A percentile compares a stretch with the other conserved stretches of the same genome.
phyloP scores from a whole-genome alignment of 2,888 invertebrate species.

The Diadegma fenestrale region DNA sequence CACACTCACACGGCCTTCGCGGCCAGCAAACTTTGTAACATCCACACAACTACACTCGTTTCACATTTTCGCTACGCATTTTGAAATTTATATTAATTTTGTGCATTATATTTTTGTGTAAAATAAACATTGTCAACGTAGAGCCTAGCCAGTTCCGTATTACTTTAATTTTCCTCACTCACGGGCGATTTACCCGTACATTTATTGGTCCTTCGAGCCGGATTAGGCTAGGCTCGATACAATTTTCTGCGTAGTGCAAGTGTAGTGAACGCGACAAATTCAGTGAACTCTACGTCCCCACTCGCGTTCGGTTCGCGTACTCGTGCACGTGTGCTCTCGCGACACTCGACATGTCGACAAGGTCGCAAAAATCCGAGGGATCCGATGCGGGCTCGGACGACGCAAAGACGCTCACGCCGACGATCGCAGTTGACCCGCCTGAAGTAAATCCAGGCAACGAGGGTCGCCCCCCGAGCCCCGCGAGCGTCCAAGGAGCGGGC shows the following conservation, averaged over 20 bases:
- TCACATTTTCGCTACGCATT: too few species aligned
- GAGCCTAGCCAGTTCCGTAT: too few species aligned
- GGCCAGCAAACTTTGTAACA: too few species aligned
- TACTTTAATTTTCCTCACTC: too few species aligned
- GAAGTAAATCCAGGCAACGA: not conserved
- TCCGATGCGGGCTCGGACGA: not conserved
- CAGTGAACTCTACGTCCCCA: not conserved
- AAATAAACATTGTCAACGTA: too few species aligned
- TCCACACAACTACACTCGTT: too few species aligned
- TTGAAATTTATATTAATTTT: too few species aligned
- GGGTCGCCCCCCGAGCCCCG: not conserved
- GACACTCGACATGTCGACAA: constrained; percentile 6
- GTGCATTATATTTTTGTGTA: too few species aligned
- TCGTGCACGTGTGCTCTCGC: constrained; percentile 8
- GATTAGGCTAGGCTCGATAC: not conserved
- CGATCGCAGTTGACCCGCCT: not conserved
- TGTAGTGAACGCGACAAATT: not conserved
- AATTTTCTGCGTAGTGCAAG: not conserved
- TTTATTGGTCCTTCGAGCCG: constrained; percentile 24
- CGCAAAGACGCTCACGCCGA: not conserved
- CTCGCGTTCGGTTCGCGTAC: not conserved
- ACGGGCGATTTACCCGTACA: too few species aligned
- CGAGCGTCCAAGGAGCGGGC: not conserved
- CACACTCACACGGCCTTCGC: too few species aligned
- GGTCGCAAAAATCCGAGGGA: not conserved